Evolutionary conservation across 2,888 invertebrate genomes (phyloP).

Genomic region (Cancer borealis): DNA sequence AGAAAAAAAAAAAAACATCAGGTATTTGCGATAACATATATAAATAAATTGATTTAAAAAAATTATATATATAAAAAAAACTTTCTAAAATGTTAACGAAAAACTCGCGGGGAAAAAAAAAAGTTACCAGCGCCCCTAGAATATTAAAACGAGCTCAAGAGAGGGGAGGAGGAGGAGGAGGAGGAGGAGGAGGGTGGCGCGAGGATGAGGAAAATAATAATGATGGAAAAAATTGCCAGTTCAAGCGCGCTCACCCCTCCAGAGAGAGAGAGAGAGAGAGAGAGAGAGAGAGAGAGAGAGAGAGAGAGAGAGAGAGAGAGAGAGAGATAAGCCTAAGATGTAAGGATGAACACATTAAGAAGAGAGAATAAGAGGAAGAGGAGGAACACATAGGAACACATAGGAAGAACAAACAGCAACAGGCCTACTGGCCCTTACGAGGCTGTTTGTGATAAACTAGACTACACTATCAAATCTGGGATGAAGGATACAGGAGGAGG

Average conservation of each 20-base stretch:
- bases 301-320: constrained; percentile 43
- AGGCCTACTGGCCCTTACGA: too few relatives aligned
- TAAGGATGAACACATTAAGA: background rate
- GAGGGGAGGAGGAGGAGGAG: constrained; percentile 14
- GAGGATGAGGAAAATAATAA: background rate
- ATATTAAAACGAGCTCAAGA: constrained; percentile 5
- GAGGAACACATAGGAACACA: too few relatives aligned
- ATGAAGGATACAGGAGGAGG: too few relatives aligned
- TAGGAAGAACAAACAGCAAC: too few relatives aligned
- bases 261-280: constrained; percentile 32
- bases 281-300: constrained; percentile 25
- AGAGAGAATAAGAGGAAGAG: background rate
- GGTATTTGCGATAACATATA: background rate
- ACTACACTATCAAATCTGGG: too few relatives aligned
- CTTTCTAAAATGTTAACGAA: background rate
- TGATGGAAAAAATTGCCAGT: background rate
- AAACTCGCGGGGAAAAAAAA: background rate
- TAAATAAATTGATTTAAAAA: background rate
- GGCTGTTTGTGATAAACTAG: too few relatives aligned
- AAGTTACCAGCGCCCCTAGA: constrained; percentile 13
- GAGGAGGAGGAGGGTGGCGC: background rate
- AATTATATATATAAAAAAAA: background rate
- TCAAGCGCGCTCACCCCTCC: background rate
- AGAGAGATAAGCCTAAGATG: background rate
- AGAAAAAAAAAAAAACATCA: background rate